Percentiles rank a stretch among this genome's conserved stretches.
These are phyloP conservation scores for Drosophila tani DNA, from an alignment of 1,140 invertebrate genomes.

Conservation along the genomic window DNA sequence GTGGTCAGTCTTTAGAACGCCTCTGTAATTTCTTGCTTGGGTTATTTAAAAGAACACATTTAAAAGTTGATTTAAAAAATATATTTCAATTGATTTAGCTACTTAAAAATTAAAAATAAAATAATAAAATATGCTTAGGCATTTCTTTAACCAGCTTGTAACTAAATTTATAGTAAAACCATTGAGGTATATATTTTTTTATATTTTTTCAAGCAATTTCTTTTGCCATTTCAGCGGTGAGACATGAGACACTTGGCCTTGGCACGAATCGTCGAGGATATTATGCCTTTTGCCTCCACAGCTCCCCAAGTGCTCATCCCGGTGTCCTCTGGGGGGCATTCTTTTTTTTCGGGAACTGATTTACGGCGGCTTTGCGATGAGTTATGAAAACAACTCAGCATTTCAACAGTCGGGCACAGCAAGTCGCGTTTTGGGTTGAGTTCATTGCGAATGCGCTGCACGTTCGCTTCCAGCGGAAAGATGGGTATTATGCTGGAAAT, in stretches of 20 bases:
- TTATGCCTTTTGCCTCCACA: not conserved
- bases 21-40: not conserved
- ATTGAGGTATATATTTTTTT: too few relatives aligned
- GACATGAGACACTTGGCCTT: slow-evolving; percentile 37
- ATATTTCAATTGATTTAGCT: too few relatives aligned
- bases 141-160: not conserved
- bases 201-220: not conserved
- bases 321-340: slow-evolving; percentile 11
- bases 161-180: not conserved
- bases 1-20: slow-evolving; percentile 32
- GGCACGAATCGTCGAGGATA: slow-evolving; percentile 47
- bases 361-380: slow-evolving; percentile 58
- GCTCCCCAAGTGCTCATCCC: slow-evolving; percentile 15
- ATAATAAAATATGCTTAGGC: too few relatives aligned
- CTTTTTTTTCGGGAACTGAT: slow-evolving; percentile 58
- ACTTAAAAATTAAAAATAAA: not conserved
- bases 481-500: slow-evolving; percentile 56
- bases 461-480: slow-evolving; percentile 40
- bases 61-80: not conserved
- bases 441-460: slow-evolving; percentile 42
- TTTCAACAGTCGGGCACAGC: slow-evolving; percentile 33
- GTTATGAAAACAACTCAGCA: slow-evolving; percentile 65
- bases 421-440: slow-evolving; percentile 18
- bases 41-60: not conserved
- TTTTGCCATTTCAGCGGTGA: slow-evolving; percentile 4